Evolutionary conservation across 2,888 invertebrate genomes (phyloP), one percentile per base, ranked within the genome.

Genomic region (Polia nebulosa): DNA sequence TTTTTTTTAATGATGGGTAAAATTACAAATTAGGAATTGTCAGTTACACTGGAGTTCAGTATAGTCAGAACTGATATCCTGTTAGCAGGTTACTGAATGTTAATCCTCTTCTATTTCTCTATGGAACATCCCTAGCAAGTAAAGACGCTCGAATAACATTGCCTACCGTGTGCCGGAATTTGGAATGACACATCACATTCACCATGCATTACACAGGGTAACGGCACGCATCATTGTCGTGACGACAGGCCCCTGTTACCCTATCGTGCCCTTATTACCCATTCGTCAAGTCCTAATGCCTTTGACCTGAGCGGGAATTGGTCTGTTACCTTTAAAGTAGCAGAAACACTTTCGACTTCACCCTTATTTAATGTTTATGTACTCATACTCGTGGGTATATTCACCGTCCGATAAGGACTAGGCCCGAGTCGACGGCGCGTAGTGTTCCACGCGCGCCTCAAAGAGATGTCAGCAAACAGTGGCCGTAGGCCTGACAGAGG

Each of bases 141-240:
- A 53, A 49, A 51, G n/a, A 9, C 9, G 58, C 53, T 76, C 69
- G n/a, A n/a, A 80, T 79, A 76, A 72, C 55, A 44, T 51, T 44
- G 61, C 66, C 64, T 68, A 60, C 68, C 34, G 20, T 73, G 65
- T 61, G 49, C 61, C 32, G 73, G 83, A 67, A 81, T 81, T 71
- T 47, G 17, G 25, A 20, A 60, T 17, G 73, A 62, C 68, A 55
- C 58, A 61, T 68, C 55, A 45, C 60, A 64, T 76, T 68, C 58
- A 34, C 61, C 68, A 58, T 75, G 29, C 49, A 59, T 81, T 68
- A 77, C n/a, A 25, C 53, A 41, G 65, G 41, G 68, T 63, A 67
- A 36, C 27, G 56, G n/a, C 45, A 79, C 57, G 62, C 62, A 44
- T 71, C 51, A 49, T 2, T 59, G 41, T 41, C 58, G 53, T 51